Evolutionary conservation across 2,113 vertebrate genomes (phyloP), one percentile per base, ranked within the genome.

Genomic region (Etheostoma cragini): DNA sequence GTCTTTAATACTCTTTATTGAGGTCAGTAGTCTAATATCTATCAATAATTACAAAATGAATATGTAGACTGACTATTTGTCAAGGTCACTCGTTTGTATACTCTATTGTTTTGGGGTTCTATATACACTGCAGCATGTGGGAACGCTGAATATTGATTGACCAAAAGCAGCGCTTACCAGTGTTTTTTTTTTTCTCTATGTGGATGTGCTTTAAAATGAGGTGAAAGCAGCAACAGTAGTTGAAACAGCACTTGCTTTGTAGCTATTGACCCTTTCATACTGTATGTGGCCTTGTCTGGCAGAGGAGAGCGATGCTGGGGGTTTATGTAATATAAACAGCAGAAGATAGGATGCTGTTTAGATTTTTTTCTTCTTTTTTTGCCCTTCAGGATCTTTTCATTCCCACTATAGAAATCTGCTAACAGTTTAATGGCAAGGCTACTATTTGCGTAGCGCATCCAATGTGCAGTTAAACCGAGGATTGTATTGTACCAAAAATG

Each of bases 121-220:
- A 16, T 68, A 30, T 13, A 8, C 58, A 56, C 13, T 72, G 61
- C 65, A 68, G 53, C 71, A 45, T 72, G 76, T 80, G 46, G 72
- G 63, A 35, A 35, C 7, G 33, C 65, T 81, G 70, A 62, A 62
- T 80, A 87, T 81, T 71, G 86, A 89, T 72, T 72, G 90, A 88
- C 80, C 80, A 64, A 63, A 61, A 66, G 60, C 63, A 3, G 67
- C n/a, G 6, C 57, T 63, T 69, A 53, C 35, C 66, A 72, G 61
- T 52, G 73, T 73, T 75, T 62, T 24, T 68, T 57, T 30, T 30
- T 30, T 30, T 30, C 4, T 84, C 66, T 58, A 35, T 5, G 17
- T 58, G 66, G 58, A 53, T 78, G 58, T 72, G 68, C 69, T 83
- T 89, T 90, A 64, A 81, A 75, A 79, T 64, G 63, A 85, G 63